These are phyloP conservation scores for Apogon talboti DNA, from an alignment of 2,797 vertebrate species.

Conservation along the genomic window DNA sequence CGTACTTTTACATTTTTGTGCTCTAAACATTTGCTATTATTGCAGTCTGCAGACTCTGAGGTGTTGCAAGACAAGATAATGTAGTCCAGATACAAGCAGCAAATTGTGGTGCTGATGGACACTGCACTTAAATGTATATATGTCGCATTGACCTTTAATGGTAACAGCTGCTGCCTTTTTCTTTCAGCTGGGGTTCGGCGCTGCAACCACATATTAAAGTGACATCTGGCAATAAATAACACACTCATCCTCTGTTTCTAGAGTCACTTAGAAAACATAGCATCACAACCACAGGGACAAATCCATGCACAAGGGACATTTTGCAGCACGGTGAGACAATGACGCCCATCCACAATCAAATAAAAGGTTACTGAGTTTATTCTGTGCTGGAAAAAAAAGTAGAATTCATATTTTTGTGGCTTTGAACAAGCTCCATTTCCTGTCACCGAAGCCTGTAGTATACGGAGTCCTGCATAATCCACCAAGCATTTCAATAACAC, in stretches of 20 bases:
- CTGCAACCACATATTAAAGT: background rate
- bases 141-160: constrained; percentile 3
- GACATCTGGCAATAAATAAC: constrained; percentile 10
- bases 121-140: constrained; percentile 7
- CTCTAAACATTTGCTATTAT: too few relatives aligned
- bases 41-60: background rate
- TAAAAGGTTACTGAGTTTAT: too few relatives aligned
- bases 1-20: too few relatives aligned
- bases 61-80: background rate
- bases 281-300: background rate
- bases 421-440: constrained; percentile 2
- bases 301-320: background rate
- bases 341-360: too few relatives aligned
- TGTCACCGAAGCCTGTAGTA: constrained; percentile 33
- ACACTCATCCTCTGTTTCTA: background rate
- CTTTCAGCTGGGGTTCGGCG: constrained; percentile 2
- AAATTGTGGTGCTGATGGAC: constrained; percentile 3
- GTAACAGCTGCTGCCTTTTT: background rate
- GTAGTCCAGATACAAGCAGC: constrained; percentile 4
- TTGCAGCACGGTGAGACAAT: too few relatives aligned
- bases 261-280: background rate
- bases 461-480: constrained; percentile 44
- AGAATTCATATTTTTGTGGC: background rate
- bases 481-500: constrained; percentile 49
- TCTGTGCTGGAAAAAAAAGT: too few relatives aligned